Evolutionary conservation across 2,113 vertebrate genomes (phyloP).

Genomic region (Pristiophorus japonicus): DNA sequence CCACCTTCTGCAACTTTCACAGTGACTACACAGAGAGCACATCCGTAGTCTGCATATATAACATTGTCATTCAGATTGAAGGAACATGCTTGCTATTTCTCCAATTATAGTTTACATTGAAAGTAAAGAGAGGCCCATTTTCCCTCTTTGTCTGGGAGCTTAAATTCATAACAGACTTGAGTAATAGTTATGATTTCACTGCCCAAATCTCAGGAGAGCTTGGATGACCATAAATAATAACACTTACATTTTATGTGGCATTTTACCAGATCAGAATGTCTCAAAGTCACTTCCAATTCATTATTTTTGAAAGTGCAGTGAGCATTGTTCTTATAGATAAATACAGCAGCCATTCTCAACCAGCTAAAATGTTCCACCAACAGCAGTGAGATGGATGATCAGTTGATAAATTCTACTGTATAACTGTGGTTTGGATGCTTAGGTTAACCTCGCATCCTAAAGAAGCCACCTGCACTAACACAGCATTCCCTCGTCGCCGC

Average conservation of each 20-base stretch:
- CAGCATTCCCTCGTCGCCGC: not conserved
- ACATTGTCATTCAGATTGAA: not conserved
- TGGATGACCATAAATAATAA: not conserved
- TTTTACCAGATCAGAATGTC: not conserved
- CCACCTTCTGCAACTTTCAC: no score
- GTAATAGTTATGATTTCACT: not conserved
- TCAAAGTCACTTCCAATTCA: not conserved
- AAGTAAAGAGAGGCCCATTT: not conserved
- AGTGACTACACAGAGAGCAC: no score
- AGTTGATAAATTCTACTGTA: not conserved
- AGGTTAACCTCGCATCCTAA: not conserved
- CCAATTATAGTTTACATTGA: not conserved
- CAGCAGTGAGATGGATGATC: not conserved
- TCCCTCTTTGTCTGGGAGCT: not conserved
- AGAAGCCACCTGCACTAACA: not conserved
- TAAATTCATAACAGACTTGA: slow-evolving; percentile 11
- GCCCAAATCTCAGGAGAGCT: not conserved
- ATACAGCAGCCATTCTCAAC: not conserved
- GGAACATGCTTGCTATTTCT: not conserved
- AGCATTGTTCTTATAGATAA: not conserved
- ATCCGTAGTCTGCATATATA: no score
- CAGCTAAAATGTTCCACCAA: no score
- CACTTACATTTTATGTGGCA: not conserved
- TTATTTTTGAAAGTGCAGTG: not conserved
- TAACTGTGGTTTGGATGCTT: not conserved